These are phyloP conservation scores for Crematogaster levior DNA, from an alignment of 2,888 invertebrate genomes.

Conservation along the genomic window DNA sequence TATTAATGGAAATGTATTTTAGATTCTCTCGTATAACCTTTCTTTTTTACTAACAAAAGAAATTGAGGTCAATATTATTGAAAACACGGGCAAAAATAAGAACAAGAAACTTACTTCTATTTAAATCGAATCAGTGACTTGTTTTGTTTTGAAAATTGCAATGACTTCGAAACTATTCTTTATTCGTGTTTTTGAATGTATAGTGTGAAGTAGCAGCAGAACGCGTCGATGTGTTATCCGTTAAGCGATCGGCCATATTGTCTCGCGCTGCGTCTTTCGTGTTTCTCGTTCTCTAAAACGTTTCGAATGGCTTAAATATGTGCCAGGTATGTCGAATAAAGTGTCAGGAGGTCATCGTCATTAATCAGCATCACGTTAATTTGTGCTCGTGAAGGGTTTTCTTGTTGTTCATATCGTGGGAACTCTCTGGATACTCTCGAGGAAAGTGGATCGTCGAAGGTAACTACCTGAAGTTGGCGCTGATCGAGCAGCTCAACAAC, in stretches of 20 bases:
- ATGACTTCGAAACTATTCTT: no score
- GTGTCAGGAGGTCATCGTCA: not conserved
- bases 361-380: not conserved
- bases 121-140: no score
- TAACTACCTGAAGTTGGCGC: not conserved
- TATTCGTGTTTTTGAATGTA: not conserved
- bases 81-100: no score
- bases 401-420: not conserved
- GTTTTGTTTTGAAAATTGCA: no score
- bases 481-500: not conserved
- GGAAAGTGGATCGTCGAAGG: not conserved
- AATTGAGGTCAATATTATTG: no score
- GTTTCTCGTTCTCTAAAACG: not conserved
- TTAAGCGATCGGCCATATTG: not conserved
- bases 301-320: no score
- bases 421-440: not conserved
- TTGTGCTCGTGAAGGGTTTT: no score
- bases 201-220: not conserved
- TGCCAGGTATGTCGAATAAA: not conserved
- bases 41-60: no score
- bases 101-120: no score
- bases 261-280: not conserved
- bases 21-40: no score
- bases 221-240: slow-evolving; percentile 5
- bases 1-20: no score